Percentiles rank a stretch among this genome's conserved stretches.
These are phyloP conservation scores for Herminia tarsipennalis DNA, from an alignment of 2,888 invertebrate genomes.

Conservation along the genomic window DNA sequence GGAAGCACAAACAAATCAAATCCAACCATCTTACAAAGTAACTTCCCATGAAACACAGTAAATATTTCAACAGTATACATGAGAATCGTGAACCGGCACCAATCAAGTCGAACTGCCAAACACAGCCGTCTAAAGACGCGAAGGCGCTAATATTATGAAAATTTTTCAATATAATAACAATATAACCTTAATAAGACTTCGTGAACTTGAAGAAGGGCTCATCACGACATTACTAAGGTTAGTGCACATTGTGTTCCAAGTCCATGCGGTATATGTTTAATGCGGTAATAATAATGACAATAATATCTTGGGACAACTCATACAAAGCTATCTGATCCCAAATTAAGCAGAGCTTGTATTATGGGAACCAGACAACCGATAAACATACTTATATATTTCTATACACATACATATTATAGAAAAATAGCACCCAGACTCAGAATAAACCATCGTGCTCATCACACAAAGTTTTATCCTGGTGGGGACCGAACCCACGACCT, in stretches of 20 bases:
- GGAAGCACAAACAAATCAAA: not conserved
- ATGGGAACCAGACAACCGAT: too few relatives aligned
- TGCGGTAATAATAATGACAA: too few relatives aligned
- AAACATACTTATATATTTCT: too few relatives aligned
- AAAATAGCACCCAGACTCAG: too few relatives aligned
- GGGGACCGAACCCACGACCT: too few relatives aligned
- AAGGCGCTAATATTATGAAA: constrained; percentile 46
- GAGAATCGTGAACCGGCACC: constrained; percentile 42
- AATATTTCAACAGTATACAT: constrained; percentile 40
- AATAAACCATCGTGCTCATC: too few relatives aligned
- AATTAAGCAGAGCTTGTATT: too few relatives aligned
- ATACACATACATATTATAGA: too few relatives aligned
- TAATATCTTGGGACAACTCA: too few relatives aligned
- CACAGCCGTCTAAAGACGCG: constrained; percentile 24
- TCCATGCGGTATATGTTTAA: not conserved
- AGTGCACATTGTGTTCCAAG: constrained; percentile 31
- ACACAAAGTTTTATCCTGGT: too few relatives aligned
- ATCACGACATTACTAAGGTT: constrained; percentile 50
- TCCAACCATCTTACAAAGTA: not conserved
- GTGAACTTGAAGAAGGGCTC: constrained; percentile 50
- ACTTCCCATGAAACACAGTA: constrained; percentile 18
- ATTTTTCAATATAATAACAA: constrained; percentile 61
- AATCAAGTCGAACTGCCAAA: constrained; percentile 43
- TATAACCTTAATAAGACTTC: constrained; percentile 59
- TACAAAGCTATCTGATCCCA: too few relatives aligned